Evolutionary conservation across 2,888 invertebrate species (phyloP).

Genomic region (Cephus runcator): DNA sequence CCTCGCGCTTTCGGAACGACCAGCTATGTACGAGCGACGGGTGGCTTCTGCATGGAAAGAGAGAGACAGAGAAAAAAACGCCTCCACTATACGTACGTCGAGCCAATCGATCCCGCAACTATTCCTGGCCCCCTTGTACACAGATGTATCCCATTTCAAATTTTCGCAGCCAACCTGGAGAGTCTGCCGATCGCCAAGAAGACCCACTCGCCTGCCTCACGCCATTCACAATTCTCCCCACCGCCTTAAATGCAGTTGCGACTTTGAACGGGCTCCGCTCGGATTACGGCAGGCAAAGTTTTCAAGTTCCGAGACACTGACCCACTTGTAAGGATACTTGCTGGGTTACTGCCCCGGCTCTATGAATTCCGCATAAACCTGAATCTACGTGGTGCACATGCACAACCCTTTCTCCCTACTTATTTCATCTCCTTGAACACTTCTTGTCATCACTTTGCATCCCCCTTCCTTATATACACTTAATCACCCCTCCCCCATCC

Average conservation of each 20-base stretch:
- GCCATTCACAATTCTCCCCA: slow-evolving; percentile 24
- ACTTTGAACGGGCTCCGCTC: slow-evolving; percentile 32
- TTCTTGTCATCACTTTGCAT: slow-evolving; percentile 11
- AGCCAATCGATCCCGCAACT: too few relatives aligned
- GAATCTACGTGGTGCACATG: neutral
- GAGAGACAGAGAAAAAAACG: too few relatives aligned
- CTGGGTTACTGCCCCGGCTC: slow-evolving; percentile 21
- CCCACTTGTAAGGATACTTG: slow-evolving; percentile 54
- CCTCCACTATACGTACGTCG: too few relatives aligned
- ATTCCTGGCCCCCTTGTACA: too few relatives aligned
- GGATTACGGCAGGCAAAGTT: slow-evolving; percentile 64
- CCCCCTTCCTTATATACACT: slow-evolving; percentile 21
- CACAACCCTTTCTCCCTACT: slow-evolving; percentile 12
- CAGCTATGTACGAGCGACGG: too few relatives aligned
- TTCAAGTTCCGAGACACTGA: slow-evolving; percentile 65
- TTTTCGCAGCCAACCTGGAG: slow-evolving; percentile 9
- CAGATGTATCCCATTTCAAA: too few relatives aligned
- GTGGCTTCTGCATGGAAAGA: too few relatives aligned
- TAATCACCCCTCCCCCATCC: slow-evolving; percentile 16
- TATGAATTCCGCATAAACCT: slow-evolving; percentile 55
- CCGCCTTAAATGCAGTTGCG: slow-evolving; percentile 7
- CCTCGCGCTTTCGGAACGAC: too few relatives aligned
- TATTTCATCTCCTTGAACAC: too few relatives aligned
- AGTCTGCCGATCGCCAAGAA: slow-evolving; percentile 40
- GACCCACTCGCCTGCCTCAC: slow-evolving; percentile 6